Evolutionary conservation across 2,113 vertebrate species (phyloP).

Genomic region (Poicephalus gulielmi): DNA sequence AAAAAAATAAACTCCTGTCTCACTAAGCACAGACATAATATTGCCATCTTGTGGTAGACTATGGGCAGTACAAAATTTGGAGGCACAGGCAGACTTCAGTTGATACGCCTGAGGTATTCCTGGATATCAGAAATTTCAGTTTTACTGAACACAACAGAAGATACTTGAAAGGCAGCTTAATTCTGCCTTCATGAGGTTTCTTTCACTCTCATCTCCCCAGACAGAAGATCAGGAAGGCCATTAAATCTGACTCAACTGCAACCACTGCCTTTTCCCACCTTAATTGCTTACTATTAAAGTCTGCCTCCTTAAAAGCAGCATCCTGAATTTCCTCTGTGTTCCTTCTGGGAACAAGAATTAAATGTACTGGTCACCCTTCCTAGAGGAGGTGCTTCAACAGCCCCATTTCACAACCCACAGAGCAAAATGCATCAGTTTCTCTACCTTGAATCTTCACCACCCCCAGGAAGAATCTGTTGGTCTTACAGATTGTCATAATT

Average conservation of each 20-base stretch:
- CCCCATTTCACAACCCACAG: neutral
- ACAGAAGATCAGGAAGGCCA: neutral
- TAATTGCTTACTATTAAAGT: neutral
- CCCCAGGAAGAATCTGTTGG: neutral
- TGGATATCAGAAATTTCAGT: neutral
- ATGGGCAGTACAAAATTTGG: neutral
- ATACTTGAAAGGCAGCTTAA: neutral
- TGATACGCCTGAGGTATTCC: neutral
- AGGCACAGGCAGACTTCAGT: neutral
- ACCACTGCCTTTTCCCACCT: neutral
- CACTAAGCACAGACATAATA: neutral
- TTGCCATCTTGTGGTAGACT: conserved; percentile 26
- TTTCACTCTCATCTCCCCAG: neutral
- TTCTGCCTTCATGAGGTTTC: neutral
- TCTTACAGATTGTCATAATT: neutral
- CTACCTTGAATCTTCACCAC: neutral
- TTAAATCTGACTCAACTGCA: neutral
- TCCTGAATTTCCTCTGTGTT: neutral
- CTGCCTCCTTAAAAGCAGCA: neutral
- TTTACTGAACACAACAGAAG: neutral
- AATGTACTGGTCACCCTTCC: neutral
- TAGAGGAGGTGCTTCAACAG: neutral
- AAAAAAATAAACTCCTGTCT: neutral
- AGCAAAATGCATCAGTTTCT: neutral
- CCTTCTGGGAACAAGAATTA: neutral